phyloP scores from a whole-genome alignment of 2,888 invertebrate genomes.

The Taphrorychus bicolor region DNA sequence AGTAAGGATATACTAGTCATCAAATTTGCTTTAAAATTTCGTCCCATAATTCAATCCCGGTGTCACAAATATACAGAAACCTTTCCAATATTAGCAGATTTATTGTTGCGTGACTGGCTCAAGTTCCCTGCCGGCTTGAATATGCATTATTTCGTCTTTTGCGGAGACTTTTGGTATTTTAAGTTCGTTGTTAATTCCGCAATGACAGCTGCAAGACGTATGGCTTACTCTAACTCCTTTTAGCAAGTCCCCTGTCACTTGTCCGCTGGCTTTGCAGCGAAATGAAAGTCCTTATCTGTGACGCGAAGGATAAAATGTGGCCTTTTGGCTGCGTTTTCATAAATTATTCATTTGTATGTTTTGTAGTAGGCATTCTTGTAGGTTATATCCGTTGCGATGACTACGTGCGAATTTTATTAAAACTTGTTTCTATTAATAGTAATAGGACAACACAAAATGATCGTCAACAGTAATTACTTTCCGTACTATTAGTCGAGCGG shows the following conservation, averaged over 20 bases:
- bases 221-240: constrained; percentile 50
- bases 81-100: constrained; percentile 50
- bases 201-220: constrained; percentile 53
- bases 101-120: constrained; percentile 47
- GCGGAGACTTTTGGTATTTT: constrained; percentile 47
- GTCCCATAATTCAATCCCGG: constrained; percentile 15
- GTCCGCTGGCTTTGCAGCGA: constrained; percentile 41
- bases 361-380: constrained; percentile 20
- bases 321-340: constrained; percentile 29
- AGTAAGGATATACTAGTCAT: too few species aligned
- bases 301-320: constrained; percentile 33
- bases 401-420: constrained; percentile 7
- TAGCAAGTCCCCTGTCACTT: constrained; percentile 49
- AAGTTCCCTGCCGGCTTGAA: constrained; percentile 40
- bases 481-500: not conserved
- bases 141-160: constrained; percentile 49
- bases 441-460: not conserved
- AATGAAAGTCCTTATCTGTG: constrained; percentile 37
- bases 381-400: not conserved
- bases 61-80: constrained; percentile 36
- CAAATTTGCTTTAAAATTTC: too few species aligned
- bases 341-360: constrained; percentile 41
- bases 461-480: not conserved
- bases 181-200: constrained; percentile 49
- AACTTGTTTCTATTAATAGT: not conserved